Conservation (phyloP, 2,113 vertebrate species). For the Ceuthmochares aereus region DNA sequence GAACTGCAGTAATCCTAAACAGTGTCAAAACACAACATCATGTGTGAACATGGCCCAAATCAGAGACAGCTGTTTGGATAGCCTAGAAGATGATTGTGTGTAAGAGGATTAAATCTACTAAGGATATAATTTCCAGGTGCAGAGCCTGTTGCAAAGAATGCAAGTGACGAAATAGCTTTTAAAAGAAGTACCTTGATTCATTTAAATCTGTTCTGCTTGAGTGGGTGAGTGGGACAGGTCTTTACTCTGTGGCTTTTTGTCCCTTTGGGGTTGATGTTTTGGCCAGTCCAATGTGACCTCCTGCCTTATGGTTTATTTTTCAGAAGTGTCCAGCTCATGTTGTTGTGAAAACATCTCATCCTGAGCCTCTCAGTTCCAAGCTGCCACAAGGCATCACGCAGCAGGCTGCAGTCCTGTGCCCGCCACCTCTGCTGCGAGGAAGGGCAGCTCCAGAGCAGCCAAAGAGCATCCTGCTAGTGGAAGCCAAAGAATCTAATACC, state of each 20-base stretch:
- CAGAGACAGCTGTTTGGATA: background rate
- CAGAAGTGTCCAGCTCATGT: conserved; percentile 84
- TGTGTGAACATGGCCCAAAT: background rate
- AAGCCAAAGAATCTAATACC: background rate
- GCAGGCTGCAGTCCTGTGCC: background rate
- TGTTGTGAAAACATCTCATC: conserved; percentile 76
- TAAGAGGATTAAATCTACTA: background rate
- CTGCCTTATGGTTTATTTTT: background rate
- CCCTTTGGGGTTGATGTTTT: background rate
- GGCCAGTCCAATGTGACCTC: background rate
- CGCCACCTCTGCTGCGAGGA: conserved; percentile 54
- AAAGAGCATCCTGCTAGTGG: background rate
- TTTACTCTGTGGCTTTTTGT: background rate
- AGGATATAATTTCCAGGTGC: background rate
- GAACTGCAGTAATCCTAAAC: background rate
- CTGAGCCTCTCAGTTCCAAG: conserved; percentile 40
- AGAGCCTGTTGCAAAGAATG: background rate
- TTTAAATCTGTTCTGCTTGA: background rate
- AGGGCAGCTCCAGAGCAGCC: conserved; percentile 39
- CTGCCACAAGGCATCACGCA: background rate
- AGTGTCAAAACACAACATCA: background rate
- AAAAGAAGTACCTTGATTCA: background rate
- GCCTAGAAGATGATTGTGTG: background rate
- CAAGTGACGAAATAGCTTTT: background rate
- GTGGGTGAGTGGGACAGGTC: background rate